Evolutionary conservation across 1,140 invertebrate species (phyloP), one percentile per base, ranked within the genome.

Genomic region (Battus philenor): DNA sequence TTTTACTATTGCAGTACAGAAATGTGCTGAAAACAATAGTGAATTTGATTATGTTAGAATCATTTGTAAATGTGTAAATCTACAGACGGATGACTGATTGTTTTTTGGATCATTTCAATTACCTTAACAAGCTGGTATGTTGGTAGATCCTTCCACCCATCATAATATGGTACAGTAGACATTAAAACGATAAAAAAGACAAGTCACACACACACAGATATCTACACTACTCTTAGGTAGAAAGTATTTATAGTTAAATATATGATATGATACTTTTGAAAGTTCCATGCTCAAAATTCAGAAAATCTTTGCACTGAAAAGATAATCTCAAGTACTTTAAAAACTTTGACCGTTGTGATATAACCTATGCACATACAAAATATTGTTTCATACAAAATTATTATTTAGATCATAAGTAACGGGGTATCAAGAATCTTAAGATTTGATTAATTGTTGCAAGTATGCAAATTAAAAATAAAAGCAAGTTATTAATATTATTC

Each of bases 51-150:
- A n/a, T n/a, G n/a, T n/a, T n/a, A n/a, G n/a, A n/a, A n/a, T n/a
- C 15, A 54, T 30, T 30, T 4, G 43, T 34, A 48, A 77, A 81
- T 81, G 76, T 84, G 80, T 84, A 84, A 81, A 84, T 80, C 77
- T 84, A 80, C 80, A 81, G 58, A 56, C 12, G 47, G 63, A 79
- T 84, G 76, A 80, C 55, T 62, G 50, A 65, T 71, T 59, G 56
- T 60, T 73, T 58, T 65, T 51, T 72, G 70, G 69, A 78, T 76
- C 69, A 56, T 72, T 50, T 67, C 49, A 36, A 74, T 86, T 87
- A 88, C 86, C 86, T 88, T 87, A 81, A 87, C 78, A 80, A 88
- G 87, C 84, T 87, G 86, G 78, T 87, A 87, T 79, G 86, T 84
- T 80, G 87, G 87, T 80, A 87, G 85, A 77, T 88, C 86, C 87